Percentiles rank a stretch among this genome's conserved stretches.
Evolutionary conservation across 2,888 invertebrate genomes (phyloP).

Genomic region (Suillia variegata): DNA sequence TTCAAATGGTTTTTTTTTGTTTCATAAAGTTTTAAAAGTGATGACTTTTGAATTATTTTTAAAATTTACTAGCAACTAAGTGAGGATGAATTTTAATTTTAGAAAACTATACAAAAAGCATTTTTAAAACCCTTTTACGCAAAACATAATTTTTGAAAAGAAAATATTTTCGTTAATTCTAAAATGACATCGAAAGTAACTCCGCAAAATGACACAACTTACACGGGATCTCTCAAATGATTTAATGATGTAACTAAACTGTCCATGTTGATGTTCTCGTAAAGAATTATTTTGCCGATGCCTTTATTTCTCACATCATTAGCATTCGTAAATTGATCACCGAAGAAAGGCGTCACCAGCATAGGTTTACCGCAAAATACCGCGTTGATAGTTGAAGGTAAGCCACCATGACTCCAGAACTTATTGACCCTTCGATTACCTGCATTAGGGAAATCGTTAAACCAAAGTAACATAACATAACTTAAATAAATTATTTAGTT

Average conservation of each 20-base stretch:
- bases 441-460: conserved; percentile 50
- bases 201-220: too few relatives aligned
- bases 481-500: too few relatives aligned
- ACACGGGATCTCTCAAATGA: conserved; percentile 67
- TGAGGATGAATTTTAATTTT: too few relatives aligned
- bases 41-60: too few relatives aligned
- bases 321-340: conserved; percentile 73
- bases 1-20: too few relatives aligned
- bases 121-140: too few relatives aligned
- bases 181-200: too few relatives aligned
- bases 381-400: conserved; percentile 72
- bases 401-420: conserved; percentile 73
- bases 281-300: conserved; percentile 66
- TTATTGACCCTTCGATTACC: conserved; percentile 72
- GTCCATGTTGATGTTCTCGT: conserved; percentile 66
- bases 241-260: conserved; percentile 65
- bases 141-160: too few relatives aligned
- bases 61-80: too few relatives aligned
- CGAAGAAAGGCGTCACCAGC: conserved; percentile 72
- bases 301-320: conserved; percentile 67
- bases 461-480: not conserved
- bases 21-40: too few relatives aligned
- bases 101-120: too few relatives aligned
- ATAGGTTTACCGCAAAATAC: conserved; percentile 71
- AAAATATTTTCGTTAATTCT: too few relatives aligned